Evolutionary conservation across 2,113 vertebrate genomes (phyloP).

Genomic region (Centrocercus urophasianus): DNA sequence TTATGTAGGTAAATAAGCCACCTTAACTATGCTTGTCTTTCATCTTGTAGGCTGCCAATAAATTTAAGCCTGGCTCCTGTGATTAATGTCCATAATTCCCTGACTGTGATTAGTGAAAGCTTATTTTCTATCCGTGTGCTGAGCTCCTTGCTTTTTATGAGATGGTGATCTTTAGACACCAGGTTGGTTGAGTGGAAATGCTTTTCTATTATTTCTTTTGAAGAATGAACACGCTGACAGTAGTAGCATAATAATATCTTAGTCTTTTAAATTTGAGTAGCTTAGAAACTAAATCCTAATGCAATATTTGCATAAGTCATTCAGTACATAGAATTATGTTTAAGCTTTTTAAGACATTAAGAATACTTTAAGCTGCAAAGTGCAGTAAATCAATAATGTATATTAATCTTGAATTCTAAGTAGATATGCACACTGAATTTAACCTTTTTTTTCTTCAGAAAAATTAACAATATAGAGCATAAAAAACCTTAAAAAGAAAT

Average conservation of each 20-base stretch:
- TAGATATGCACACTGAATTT: neutral
- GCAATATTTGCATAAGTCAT: constrained; percentile 6
- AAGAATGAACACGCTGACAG: neutral
- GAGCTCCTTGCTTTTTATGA: neutral
- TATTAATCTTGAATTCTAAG: neutral
- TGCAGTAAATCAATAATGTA: neutral
- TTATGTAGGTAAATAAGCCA: accelerated
- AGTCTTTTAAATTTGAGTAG: neutral
- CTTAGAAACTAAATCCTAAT: neutral
- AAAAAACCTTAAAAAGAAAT: neutral
- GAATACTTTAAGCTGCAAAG: neutral
- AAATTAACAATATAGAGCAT: neutral
- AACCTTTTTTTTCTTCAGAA: neutral
- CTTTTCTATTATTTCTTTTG: neutral
- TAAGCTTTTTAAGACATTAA: neutral
- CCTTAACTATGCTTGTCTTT: neutral
- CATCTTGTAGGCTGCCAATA: neutral
- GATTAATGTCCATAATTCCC: neutral
- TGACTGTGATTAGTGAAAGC: neutral
- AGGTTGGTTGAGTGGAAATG: neutral
- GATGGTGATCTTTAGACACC: neutral
- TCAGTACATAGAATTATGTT: neutral
- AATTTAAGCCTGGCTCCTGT: neutral
- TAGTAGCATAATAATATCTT: neutral
- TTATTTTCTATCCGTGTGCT: neutral